A percentile compares a stretch with the other conserved stretches of the same genome.
Evolutionary conservation across 2,113 vertebrate genomes (phyloP).

Genomic region (Clarias gariepinus): DNA sequence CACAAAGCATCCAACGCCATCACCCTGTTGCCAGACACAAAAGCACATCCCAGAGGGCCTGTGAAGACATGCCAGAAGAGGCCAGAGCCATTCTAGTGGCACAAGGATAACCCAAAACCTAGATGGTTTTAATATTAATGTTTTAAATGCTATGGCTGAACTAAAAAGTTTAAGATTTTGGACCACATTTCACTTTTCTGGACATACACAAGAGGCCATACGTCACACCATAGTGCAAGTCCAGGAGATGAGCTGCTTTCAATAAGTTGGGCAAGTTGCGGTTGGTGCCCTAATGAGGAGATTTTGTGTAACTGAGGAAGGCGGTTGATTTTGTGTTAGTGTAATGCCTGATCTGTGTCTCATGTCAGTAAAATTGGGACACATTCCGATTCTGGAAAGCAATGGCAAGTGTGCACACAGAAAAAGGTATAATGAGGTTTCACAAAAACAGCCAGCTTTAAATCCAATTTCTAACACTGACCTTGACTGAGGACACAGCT

Average conservation of each 20-base stretch:
- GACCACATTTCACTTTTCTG: not conserved
- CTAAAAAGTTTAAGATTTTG: not conserved
- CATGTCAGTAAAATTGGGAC: not conserved
- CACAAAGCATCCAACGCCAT: too few relatives aligned
- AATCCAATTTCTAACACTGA: constrained; percentile 49
- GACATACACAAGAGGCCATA: not conserved
- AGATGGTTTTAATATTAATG: too few relatives aligned
- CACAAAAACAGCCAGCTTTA: not conserved
- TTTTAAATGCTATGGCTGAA: too few relatives aligned
- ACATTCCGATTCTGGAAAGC: not conserved
- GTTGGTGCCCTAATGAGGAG: not conserved
- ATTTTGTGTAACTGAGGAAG: not conserved
- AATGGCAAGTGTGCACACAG: not conserved
- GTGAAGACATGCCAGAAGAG: too few relatives aligned
- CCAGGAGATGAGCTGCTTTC: not conserved
- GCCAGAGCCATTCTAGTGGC: too few relatives aligned
- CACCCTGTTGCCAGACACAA: too few relatives aligned
- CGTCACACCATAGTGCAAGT: not conserved
- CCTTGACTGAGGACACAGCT: constrained; percentile 90
- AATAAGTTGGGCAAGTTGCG: not conserved
- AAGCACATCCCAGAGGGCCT: too few relatives aligned
- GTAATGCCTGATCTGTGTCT: not conserved
- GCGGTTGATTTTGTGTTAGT: not conserved
- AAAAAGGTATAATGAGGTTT: not conserved
- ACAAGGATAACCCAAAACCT: too few relatives aligned